Base-by-base conservation (phyloP, 2,797 vertebrate genomes). In the Enteromius treurensis region DNA sequence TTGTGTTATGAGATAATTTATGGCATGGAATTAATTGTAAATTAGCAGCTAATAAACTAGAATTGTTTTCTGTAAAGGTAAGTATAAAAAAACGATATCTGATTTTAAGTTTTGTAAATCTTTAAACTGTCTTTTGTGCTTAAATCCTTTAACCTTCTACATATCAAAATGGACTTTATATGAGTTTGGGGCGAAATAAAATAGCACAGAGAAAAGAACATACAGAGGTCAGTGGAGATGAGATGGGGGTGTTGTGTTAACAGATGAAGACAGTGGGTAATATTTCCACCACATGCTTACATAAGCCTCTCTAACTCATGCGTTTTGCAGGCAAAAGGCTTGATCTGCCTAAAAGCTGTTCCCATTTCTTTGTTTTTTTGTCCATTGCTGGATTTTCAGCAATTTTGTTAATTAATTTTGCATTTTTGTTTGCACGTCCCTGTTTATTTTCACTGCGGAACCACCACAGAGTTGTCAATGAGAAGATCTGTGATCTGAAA, bases 231-330 rank as follows among this genome's bases (percentile, higher is more conserved):
- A 58, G 64, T 68, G 55, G 42, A 64, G 80, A 79, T 67, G 75
- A 82, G 79, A 78, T 76, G 77, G 79, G 60, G 86, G 68, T 85
- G 42, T 65, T 79, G 23, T 85, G 75, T 86, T 87, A 86, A 87
- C 74, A 49, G 68, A 93, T 89, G 90, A 93, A 89, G 90, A 88
- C 81, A 1, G 82, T 86, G 65, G 40, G 88, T 90, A 89, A 89
- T 92, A 89, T 91, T 92, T 88, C 88, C 89, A 89, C 90, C 88
- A 82, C 90, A 90, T 88, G 84, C 89, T 92, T 92, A 90, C 90
- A 92, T 92, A 93, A 94, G 88, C 79, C 88, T 90, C 87, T 88
- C 87, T 90, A 89, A 86, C 78, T 88, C 90, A 92, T 93, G 89
- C 93, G 91, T 81, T 90, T 84, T 87, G 86, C 91, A 94, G 92